Conservation (phyloP, 2,113 vertebrate genomes). For the Rhabdornis inornatus region DNA sequence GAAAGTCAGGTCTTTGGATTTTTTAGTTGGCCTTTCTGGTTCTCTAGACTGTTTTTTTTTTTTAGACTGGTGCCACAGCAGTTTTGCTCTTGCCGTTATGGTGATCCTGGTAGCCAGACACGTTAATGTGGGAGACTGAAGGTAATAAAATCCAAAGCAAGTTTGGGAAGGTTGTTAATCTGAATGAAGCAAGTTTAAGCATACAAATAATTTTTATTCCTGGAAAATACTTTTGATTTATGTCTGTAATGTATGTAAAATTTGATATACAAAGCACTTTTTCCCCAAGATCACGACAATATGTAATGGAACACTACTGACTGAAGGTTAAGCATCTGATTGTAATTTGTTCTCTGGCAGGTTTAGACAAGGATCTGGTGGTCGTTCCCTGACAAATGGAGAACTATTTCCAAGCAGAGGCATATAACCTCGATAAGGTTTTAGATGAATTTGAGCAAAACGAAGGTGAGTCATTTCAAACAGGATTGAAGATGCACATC, state of each 20-base stretch:
- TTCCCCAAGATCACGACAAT: background rate
- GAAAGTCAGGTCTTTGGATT: background rate
- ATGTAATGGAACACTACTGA: background rate
- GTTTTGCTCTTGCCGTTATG: background rate
- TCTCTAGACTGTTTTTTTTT: background rate
- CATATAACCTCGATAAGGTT: conserved; percentile 99
- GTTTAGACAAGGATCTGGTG: conserved; percentile 80
- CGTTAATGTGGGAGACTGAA: background rate
- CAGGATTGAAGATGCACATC: background rate
- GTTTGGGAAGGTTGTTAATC: background rate
- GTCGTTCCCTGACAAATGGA: conserved; percentile 94
- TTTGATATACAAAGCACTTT: background rate
- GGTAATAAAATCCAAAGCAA: background rate
- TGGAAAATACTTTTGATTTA: background rate
- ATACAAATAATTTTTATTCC: background rate
- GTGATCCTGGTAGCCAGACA: background rate
- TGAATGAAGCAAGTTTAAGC: background rate
- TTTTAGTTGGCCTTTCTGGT: background rate
- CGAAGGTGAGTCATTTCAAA: conserved; percentile 83
- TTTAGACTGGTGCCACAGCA: background rate
- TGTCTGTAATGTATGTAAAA: background rate
- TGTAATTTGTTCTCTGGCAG: conserved; percentile 67
- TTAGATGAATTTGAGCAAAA: conserved; percentile 99
- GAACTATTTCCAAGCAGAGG: conserved; percentile 99
- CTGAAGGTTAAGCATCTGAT: background rate